A percentile compares a stretch with the other conserved stretches of the same genome.
phyloP scores from a whole-genome alignment of 1,140 invertebrate species.

The Pseudomyrmex gracilis region DNA sequence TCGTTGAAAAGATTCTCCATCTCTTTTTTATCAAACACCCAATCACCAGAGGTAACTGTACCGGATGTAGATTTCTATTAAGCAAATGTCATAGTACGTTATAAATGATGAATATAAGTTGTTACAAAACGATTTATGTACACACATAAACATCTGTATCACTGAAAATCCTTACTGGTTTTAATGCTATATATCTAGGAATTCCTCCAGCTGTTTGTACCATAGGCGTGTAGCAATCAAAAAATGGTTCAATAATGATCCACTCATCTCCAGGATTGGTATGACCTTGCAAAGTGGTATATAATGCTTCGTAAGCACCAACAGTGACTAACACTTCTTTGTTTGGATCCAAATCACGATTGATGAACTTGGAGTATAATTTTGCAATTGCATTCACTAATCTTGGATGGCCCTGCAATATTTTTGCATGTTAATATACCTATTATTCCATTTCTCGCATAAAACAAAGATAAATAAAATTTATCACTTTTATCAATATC shows the following conservation, averaged over 20 bases:
- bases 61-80: conserved; percentile 83
- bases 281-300: conserved; percentile 93
- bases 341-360: conserved; percentile 91
- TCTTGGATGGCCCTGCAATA: conserved; percentile 95
- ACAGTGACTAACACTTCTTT: conserved; percentile 95
- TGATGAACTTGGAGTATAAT: conserved; percentile 93
- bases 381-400: conserved; percentile 94
- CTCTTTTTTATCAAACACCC: conserved; percentile 94
- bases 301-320: conserved; percentile 98
- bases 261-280: conserved; percentile 95
- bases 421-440: conserved; percentile 39
- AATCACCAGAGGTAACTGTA: conserved; percentile 91
- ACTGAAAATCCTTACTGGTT: conserved; percentile 88
- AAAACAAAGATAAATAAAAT: conserved; percentile 22
- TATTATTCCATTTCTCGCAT: conserved; percentile 5
- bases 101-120: no score
- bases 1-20: conserved; percentile 93
- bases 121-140: no score
- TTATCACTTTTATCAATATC: neutral
- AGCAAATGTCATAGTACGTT: conserved; percentile 14
- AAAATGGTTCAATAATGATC: conserved; percentile 99
- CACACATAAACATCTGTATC: neutral
- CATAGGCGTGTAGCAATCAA: conserved; percentile 99
- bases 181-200: conserved; percentile 95
- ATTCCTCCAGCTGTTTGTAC: conserved; percentile 94